Evolutionary conservation across 2,888 invertebrate species (phyloP).

Genomic region (Bugula neritina): DNA sequence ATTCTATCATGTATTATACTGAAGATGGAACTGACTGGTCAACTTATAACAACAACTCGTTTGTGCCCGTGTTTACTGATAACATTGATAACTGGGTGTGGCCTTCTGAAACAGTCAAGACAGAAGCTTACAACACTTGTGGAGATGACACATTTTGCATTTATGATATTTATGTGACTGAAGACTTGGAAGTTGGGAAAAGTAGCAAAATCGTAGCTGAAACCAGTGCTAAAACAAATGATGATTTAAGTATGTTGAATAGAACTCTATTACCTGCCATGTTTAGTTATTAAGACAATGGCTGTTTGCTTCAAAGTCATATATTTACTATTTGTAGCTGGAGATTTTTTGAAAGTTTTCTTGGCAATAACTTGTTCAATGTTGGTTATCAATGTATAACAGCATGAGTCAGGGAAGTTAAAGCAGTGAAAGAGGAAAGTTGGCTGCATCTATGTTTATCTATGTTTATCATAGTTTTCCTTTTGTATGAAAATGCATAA

Average conservation of each 20-base stretch:
- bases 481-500: too few species aligned
- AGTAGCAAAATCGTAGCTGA: conserved; percentile 1
- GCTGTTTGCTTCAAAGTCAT: too few species aligned
- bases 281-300: too few species aligned
- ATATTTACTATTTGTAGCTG: too few species aligned
- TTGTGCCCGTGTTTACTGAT: conserved; percentile 17
- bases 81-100: conserved; percentile 20
- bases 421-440: too few species aligned
- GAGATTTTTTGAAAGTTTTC: too few species aligned
- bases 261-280: too few species aligned
- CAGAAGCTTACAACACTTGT: neutral
- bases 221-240: neutral
- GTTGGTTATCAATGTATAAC: too few species aligned
- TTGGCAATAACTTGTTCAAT: too few species aligned
- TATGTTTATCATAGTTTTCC: too few species aligned
- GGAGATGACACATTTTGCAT: neutral
- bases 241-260: neutral
- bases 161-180: conserved; percentile 10
- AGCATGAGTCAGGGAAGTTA: too few species aligned
- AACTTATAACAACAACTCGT: conserved; percentile 18
- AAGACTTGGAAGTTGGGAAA: neutral
- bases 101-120: neutral
- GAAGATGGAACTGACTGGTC: conserved; percentile 6
- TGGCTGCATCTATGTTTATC: too few species aligned
- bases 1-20: conserved; percentile 17